Evolutionary conservation across 2,797 vertebrate species (phyloP), one percentile per base, ranked within the genome.

Genomic region (Paguma larvata): DNA sequence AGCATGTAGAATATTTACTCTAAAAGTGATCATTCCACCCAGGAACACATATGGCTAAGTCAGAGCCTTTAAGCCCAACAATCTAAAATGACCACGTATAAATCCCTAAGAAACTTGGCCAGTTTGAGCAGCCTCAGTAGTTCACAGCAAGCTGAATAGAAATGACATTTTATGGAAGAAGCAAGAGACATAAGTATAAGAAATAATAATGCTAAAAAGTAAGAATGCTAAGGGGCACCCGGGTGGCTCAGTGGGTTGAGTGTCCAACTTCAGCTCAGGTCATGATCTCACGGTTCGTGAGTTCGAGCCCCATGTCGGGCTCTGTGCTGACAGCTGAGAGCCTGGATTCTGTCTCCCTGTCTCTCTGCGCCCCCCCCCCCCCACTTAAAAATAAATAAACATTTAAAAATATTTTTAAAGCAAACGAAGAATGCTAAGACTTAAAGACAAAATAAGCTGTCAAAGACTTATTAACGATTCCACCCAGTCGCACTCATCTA

Each of bases 121-220:
- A 62, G 12, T 38, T 85, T 72, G 30, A 96, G 23, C 34, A 87
- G 63, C 8, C 62, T 83, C 59, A n/a, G 9, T 2, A 89, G 12
- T 44, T 78, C 48, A 75, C 19, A 68, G 53, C 48, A 85, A 90
- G 59, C 77, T 89, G 2, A 95, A 90, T 0, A 85, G 27, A 92
- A 89, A 85, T 88, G 65, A 48, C 10, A 70, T 92, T 78, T 56
- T 90, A 46, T 63, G 44, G 67, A 86, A 91, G 32, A 89, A 85
- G 6, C 32, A 75, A 30, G 15, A 25, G 13, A 15, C 85, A 14
- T 5, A 95, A 86, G 1, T 21, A 62, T 38, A 89, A 38, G 34
- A 83, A 92, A 72, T 67, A 85, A 90, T 21, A 96, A 73, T 56
- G 15, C 9, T 65, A 41, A 85, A 53, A 85, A 89, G 5, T n/a